Percentiles rank a stretch among this genome's conserved stretches.
phyloP scores from a whole-genome alignment of 1,140 invertebrate genomes.

The Sinonovacula constricta region DNA sequence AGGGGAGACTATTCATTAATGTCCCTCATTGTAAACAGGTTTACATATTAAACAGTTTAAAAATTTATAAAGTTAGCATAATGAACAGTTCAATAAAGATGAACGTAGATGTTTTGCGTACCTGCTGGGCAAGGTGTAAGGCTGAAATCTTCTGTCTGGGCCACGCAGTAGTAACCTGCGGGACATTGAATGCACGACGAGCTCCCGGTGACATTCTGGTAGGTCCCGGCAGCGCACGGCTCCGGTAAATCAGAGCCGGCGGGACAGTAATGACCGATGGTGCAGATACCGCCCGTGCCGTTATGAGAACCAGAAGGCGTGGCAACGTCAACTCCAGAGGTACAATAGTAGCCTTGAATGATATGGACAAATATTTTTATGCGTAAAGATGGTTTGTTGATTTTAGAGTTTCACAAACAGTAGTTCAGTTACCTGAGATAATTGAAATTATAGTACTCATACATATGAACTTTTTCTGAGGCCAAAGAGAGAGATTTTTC shows the following conservation, averaged over 20 bases:
- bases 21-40: no score
- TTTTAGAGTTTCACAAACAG: no score
- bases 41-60: no score
- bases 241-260: slow-evolving; percentile 59
- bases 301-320: slow-evolving; percentile 65
- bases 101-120: slow-evolving; percentile 33
- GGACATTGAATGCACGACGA: slow-evolving; percentile 66
- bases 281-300: slow-evolving; percentile 74
- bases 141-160: slow-evolving; percentile 62
- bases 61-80: no score
- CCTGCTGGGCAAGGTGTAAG: slow-evolving; percentile 65
- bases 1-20: no score
- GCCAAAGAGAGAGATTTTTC: no score
- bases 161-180: slow-evolving; percentile 69
- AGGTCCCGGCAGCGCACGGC: slow-evolving; percentile 69
- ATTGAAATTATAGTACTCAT: no score
- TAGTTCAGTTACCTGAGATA: no score
- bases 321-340: slow-evolving; percentile 71
- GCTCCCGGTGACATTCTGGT: slow-evolving; percentile 65
- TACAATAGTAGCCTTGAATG: slow-evolving; percentile 72
- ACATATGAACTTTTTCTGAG: no score
- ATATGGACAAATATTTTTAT: no score
- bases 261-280: slow-evolving; percentile 73
- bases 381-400: no score
- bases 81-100: not conserved